phyloP scores from a whole-genome alignment of 1,140 invertebrate species.

The Schlechtendalia chinensis region DNA sequence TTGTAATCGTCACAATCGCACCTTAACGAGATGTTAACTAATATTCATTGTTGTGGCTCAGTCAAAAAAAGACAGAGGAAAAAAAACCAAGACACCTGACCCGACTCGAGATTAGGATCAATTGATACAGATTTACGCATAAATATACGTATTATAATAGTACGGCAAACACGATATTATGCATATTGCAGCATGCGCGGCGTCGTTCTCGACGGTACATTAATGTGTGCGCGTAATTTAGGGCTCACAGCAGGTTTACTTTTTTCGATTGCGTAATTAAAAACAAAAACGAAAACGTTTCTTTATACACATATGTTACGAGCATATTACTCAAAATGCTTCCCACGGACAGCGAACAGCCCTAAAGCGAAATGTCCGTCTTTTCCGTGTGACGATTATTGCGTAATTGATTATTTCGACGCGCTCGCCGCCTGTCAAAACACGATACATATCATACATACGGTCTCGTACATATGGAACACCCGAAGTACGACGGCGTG shows the following conservation, averaged over 20 bases:
- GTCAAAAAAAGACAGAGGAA: background rate
- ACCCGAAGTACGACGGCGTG: too few relatives aligned
- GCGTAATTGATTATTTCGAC: background rate
- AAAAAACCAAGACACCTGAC: background rate
- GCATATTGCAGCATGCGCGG: background rate
- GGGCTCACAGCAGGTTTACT: conserved; percentile 7
- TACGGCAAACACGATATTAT: background rate
- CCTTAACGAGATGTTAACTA: conserved; percentile 6
- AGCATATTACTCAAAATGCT: background rate
- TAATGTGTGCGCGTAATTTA: background rate
- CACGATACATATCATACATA: background rate
- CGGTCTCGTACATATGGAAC: too few relatives aligned
- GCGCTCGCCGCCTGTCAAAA: background rate
- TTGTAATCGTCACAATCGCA: background rate
- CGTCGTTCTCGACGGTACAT: background rate
- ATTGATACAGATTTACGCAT: conserved; percentile 8
- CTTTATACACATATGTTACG: background rate
- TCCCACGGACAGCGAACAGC: background rate
- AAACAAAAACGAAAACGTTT: background rate
- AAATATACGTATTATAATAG: background rate
- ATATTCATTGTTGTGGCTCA: background rate
- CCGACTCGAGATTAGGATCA: background rate
- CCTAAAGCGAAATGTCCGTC: conserved; percentile 10
- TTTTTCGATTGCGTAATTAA: background rate
- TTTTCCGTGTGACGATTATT: background rate